Conservation (phyloP, 2,888 invertebrate genomes). For the Heliothis peltigera region DNA sequence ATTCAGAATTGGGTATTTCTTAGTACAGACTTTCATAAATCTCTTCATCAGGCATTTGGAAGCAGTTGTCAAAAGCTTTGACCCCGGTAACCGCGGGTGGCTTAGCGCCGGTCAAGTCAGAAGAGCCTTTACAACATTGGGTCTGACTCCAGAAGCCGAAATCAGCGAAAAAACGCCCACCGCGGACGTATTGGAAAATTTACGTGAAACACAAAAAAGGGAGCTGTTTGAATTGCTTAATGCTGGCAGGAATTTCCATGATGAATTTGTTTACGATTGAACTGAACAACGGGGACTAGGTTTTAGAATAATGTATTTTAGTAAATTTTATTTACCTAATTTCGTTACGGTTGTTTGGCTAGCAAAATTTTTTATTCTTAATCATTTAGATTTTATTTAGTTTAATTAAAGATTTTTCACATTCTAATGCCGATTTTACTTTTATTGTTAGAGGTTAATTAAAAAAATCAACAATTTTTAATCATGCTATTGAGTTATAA, state of each 20-base stretch:
- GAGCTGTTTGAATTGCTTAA: slow-evolving; percentile 62
- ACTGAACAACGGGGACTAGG: too few relatives aligned
- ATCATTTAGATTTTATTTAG: neutral
- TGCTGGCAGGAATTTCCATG: slow-evolving; percentile 64
- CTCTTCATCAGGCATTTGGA: slow-evolving; percentile 73
- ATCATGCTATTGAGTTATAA: too few relatives aligned
- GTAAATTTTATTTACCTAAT: neutral
- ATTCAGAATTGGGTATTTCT: too few relatives aligned
- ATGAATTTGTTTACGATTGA: slow-evolving; percentile 31
- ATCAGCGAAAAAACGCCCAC: slow-evolving; percentile 70
- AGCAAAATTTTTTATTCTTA: neutral
- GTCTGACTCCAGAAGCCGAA: slow-evolving; percentile 67
- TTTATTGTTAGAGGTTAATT: too few relatives aligned
- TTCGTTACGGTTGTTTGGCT: slow-evolving; percentile 5
- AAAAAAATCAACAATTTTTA: too few relatives aligned
- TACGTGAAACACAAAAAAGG: slow-evolving; percentile 73
- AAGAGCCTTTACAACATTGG: slow-evolving; percentile 76
- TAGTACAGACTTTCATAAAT: neutral
- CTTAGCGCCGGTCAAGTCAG: slow-evolving; percentile 79
- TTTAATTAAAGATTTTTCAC: neutral
- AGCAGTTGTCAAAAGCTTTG: slow-evolving; percentile 84
- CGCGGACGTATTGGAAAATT: slow-evolving; percentile 65
- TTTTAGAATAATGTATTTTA: neutral
- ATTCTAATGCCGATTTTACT: neutral
- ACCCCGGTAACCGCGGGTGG: slow-evolving; percentile 83